Base-by-base conservation (phyloP, 2,888 invertebrate genomes). In the Synergus gifuensis region DNA sequence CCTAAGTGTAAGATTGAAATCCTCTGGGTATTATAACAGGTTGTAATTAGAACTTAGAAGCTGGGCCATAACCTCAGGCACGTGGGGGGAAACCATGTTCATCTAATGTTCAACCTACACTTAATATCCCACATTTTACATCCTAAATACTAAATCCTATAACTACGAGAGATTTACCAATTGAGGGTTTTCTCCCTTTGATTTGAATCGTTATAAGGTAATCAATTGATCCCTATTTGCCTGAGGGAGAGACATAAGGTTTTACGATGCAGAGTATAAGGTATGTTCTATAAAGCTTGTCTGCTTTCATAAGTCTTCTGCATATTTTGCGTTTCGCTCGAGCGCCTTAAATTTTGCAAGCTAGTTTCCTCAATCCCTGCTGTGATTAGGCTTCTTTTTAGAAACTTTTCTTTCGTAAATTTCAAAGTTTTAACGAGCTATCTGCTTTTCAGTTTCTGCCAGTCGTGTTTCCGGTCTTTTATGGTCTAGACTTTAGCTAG, bases 261-360 rank as follows among this genome's bases (percentile, higher is more conserved):
- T 67, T 67, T 73, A 73, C 28, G 49, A 54, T 73, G 73, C 49
- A 49, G 28, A 28, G 14, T 22, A 49, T 54, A 49, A 22, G 28
- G 16, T 22, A 40, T 64, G 40, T 64, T 69, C 22, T 49, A 54
- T 69, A 69, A 54, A 28, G 69, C 22, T 11, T 36, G 73, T 54
- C 73, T 73, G 73, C 73, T 54, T 73, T 73, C 36, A 73, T 73
- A 73, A 73, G 73, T 73, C 73, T 73, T 73, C 73, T 73, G 49
- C 69, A 69, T 69, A 73, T 73, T 73, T 73, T 73, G 54, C 73
- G 28, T 54, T 73, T 36, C 73, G 4, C 73, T 49, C n/a, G 73
- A 54, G 73, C 69, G 69, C 28, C 49, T 73, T 73, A 54, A 73
- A 73, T 73, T 54, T 49, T 73, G 54, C 28, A 73, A 73, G 54